phyloP scores from a whole-genome alignment of 2,113 vertebrate genomes.

The Lampris megalopsis region DNA sequence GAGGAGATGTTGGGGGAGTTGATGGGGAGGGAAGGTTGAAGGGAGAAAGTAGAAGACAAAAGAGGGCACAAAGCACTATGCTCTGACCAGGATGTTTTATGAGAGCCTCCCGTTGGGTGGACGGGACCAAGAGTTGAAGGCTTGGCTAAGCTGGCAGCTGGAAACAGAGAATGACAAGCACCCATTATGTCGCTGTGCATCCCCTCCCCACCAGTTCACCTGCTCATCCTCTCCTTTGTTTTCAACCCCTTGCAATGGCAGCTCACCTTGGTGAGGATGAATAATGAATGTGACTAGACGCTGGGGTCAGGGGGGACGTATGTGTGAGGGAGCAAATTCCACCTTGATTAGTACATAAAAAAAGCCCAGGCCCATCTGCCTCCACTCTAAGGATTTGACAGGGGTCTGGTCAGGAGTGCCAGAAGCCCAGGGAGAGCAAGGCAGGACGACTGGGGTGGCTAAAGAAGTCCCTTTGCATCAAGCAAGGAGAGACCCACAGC shows the following conservation, averaged over 20 bases:
- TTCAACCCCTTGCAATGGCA: conserved; percentile 62
- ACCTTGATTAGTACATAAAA: conserved; percentile 85
- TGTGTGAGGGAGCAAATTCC: conserved; percentile 84
- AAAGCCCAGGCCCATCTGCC: conserved; percentile 78
- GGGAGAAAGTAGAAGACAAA: conserved; percentile 21
- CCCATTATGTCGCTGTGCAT: conserved; percentile 44
- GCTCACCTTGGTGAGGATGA: conserved; percentile 80
- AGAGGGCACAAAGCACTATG: conserved; percentile 13
- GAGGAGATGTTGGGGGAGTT: conserved; percentile 12
- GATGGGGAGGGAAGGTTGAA: conserved; percentile 12
- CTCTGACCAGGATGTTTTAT: conserved; percentile 54
- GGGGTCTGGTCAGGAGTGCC: conserved; percentile 69
- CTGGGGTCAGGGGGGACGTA: conserved; percentile 80
- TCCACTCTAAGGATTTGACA: conserved; percentile 74
- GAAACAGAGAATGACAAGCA: conserved; percentile 51
- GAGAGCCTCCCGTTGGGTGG: conserved; percentile 24
- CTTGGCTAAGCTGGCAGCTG: conserved; percentile 61
- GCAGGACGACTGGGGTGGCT: conserved; percentile 17
- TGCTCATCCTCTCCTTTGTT: conserved; percentile 54
- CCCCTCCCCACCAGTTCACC: conserved; percentile 38
- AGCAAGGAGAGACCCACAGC: conserved; percentile 62
- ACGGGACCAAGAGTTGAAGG: conserved; percentile 47
- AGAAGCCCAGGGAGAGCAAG: conserved; percentile 57
- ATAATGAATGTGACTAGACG: conserved; percentile 84
- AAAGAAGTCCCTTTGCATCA: conserved; percentile 34